These are phyloP conservation scores for Thermophis baileyi DNA, from an alignment of 2,113 vertebrate species.

Conservation along the genomic window DNA sequence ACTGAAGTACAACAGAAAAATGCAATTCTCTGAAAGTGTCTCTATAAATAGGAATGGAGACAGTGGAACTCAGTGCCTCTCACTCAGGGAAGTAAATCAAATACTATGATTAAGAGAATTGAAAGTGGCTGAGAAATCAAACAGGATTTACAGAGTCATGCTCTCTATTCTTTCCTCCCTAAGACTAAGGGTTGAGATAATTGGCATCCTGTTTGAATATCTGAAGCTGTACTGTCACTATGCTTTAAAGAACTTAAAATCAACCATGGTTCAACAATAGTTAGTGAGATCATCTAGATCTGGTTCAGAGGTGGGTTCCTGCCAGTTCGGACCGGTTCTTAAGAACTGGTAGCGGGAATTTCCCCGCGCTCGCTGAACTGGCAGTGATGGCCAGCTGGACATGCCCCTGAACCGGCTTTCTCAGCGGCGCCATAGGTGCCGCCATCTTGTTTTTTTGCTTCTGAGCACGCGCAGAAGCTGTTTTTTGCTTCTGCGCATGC, in stretches of 20 bases:
- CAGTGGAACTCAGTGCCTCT: not conserved
- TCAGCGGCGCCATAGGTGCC: too few species aligned
- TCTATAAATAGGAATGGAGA: not conserved
- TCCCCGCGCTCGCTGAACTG: too few species aligned
- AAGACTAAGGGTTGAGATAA: not conserved
- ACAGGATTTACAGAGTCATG: not conserved
- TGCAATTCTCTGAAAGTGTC: not conserved
- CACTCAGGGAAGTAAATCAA: not conserved
- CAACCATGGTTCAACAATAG: not conserved
- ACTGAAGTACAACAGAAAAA: not conserved
- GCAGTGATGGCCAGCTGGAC: too few species aligned
- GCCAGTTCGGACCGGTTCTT: too few species aligned
- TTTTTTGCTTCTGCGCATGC: too few species aligned
- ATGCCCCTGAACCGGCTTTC: too few species aligned
- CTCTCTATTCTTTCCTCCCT: not conserved
- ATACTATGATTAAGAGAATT: not conserved
- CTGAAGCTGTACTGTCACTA: not conserved
- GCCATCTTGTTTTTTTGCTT: too few species aligned
- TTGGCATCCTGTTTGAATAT: not conserved
- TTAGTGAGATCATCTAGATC: not conserved
- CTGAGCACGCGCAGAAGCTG: too few species aligned
- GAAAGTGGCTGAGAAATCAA: not conserved
- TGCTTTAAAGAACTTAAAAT: not conserved
- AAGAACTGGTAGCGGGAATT: too few species aligned
- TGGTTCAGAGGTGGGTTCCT: too few species aligned